Base-by-base conservation (phyloP, 2,113 vertebrate species). In the Triplophysa tibetana region DNA sequence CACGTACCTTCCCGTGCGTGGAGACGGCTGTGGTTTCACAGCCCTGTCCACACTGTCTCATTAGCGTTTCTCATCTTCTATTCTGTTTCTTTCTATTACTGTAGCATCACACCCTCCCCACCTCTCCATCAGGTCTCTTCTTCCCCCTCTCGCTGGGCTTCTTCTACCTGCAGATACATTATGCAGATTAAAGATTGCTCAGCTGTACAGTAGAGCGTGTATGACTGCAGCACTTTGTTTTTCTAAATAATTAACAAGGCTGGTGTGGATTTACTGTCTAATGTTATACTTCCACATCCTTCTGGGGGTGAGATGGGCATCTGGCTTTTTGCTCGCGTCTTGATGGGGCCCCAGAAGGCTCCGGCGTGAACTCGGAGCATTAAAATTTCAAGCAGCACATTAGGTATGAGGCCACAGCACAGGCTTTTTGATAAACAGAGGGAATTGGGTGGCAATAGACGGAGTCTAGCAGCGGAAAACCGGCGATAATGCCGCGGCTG, bases 241-340 rank as follows among this genome's bases (percentile, higher is more conserved):
- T 82, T 79, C 81, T 90, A 85, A 90, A 90, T 90, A 90, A 90
- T 90, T 89, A 89, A 90, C 88, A 85, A 88, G 88, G 61, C 77
- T 61, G 48, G 80, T 85, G 86, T 87, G 87, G 85, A 88, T 88
- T 88, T 88, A 88, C 85, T 85, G 79, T 88, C 83, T 87, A 88
- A 88, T 84, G 88, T 86, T 83, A 87, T 87, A 87, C 85, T 86
- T 86, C 80, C 82, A 85, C 86, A 84, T 87, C 86, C 85, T 86
- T 84, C 81, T 86, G 72, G 68, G 83, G 85, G 70, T 78, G 65
- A 81, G 83, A 84, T 82, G 81, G 83, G 82, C 84, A 86, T 83
- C 84, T 83, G 84, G 82, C 84, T 83, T 54, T 50, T 82, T 24
- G 70, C 82, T 67, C 26, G 61, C 56, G 82, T 62, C 72, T 83